Base-by-base conservation (phyloP, 1,140 invertebrate genomes). In the Microplitis mediator region DNA sequence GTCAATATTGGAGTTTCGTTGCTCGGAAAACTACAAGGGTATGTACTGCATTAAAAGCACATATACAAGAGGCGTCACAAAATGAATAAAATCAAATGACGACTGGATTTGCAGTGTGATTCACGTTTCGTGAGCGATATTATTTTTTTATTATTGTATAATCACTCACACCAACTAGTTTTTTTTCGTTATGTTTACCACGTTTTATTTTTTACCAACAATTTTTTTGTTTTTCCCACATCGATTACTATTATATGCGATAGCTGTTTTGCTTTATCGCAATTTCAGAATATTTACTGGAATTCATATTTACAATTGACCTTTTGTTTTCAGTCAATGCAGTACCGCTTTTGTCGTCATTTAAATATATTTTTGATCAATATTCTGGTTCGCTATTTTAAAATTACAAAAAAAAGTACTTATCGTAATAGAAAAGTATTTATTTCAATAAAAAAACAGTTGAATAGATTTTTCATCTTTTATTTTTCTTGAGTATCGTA, bases 41-140 rank as follows among this genome's bases (percentile, higher is more conserved):
- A 11, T 4, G 39, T 45, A 11, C 39, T 45, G 8, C 39, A 45
- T 45, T 6, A 56, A 56, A 56, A 23, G 52, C 16, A 56, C 13
- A 23, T 23, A 56, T 13, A 56, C 52, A 23, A 56, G n/a, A 45
- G 34, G 13, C 14, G 45, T 13, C 13, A 35, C n/a, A 65, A 65
- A 65, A 65, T 65, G 39, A 65, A 65, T 65, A 65, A 65, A 63
- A 65, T 16, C 14, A 35, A 51, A 65, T 65, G 39, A 65, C 35
- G 35, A 64, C 32, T 64, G 62, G n/a, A 9, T 13, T n/a, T 65
- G 14, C 14, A 50, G 31, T 65, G 45, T 51, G 63, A 51, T 51
- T 39, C 63, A 65, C 63, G 45, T 51, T 36, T 14, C 16, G 45
- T 23, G n/a, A 64, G n/a, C 62, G 11, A 64, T 64, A 45, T 64